Percentiles rank a stretch among this genome's conserved stretches.
These are phyloP conservation scores for Mantis religiosa DNA, from an alignment of 2,888 invertebrate species.

Conservation along the genomic window DNA sequence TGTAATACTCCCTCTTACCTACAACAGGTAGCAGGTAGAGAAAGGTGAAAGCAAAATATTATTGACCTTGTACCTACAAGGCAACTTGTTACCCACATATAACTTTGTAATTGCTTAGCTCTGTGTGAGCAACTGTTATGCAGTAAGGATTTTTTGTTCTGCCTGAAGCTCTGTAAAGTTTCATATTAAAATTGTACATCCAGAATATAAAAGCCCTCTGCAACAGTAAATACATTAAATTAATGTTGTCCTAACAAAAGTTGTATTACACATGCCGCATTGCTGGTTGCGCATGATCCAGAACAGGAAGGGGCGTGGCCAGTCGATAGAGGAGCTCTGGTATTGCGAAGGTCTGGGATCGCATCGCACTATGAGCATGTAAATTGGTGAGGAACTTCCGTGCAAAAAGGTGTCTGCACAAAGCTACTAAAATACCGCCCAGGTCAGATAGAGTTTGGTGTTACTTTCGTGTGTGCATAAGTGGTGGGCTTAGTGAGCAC, in stretches of 20 bases:
- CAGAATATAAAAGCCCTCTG: not conserved
- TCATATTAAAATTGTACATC: not conserved
- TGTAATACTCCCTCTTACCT: too few relatives aligned
- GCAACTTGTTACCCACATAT: too few relatives aligned
- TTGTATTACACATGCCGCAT: not conserved
- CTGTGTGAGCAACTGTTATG: too few relatives aligned
- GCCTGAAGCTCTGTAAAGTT: too few relatives aligned
- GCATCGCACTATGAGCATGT: not conserved
- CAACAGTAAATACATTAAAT: not conserved
- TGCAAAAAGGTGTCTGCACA: not conserved
- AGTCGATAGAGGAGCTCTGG: not conserved
- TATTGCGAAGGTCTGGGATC: not conserved
- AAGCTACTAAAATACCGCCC: not conserved
- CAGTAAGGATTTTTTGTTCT: too few relatives aligned
- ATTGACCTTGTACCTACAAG: too few relatives aligned
- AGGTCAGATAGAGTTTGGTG: not conserved
- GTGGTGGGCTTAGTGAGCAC: too few relatives aligned
- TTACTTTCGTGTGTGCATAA: too few relatives aligned
- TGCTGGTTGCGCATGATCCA: not conserved
- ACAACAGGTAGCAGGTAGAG: too few relatives aligned
- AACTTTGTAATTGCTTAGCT: too few relatives aligned
- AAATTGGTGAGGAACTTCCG: not conserved
- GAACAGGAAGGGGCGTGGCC: not conserved
- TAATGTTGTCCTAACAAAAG: not conserved
- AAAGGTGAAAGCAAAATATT: too few relatives aligned